Evolutionary conservation across 2,797 vertebrate species (phyloP).

Genomic region (Anomalospiza imberbis): DNA sequence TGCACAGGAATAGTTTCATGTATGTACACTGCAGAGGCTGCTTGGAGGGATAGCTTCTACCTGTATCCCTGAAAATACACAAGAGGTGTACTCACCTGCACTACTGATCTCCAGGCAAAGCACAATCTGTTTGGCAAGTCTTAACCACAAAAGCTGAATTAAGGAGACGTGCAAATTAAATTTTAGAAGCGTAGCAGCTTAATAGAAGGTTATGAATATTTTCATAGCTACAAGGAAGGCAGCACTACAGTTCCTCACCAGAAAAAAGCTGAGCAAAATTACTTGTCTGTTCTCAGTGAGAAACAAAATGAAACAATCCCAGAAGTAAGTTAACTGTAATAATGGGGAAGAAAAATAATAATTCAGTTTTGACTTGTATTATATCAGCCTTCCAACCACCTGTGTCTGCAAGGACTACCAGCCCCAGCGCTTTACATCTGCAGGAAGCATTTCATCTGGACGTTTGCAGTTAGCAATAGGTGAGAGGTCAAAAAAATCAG

Average conservation of each 20-base stretch:
- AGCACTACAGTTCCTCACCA: not conserved
- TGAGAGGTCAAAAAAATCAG: not conserved
- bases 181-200: not conserved
- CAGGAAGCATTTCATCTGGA: not conserved
- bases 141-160: not conserved
- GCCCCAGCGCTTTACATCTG: not conserved
- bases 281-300: rapidly evolving
- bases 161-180: not conserved
- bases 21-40: not conserved
- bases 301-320: not conserved
- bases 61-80: not conserved
- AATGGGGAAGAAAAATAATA: not conserved
- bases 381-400: not conserved
- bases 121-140: not conserved
- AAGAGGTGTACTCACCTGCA: not conserved
- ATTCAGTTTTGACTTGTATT: not conserved
- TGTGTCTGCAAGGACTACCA: not conserved
- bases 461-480: not conserved
- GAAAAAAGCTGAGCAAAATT: not conserved
- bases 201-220: not conserved
- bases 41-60: not conserved
- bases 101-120: not conserved
- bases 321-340: not conserved
- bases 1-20: not conserved
- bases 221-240: not conserved